Evolutionary conservation across 1,140 invertebrate species (phyloP).

Genomic region (Lordiphosa collinella): DNA sequence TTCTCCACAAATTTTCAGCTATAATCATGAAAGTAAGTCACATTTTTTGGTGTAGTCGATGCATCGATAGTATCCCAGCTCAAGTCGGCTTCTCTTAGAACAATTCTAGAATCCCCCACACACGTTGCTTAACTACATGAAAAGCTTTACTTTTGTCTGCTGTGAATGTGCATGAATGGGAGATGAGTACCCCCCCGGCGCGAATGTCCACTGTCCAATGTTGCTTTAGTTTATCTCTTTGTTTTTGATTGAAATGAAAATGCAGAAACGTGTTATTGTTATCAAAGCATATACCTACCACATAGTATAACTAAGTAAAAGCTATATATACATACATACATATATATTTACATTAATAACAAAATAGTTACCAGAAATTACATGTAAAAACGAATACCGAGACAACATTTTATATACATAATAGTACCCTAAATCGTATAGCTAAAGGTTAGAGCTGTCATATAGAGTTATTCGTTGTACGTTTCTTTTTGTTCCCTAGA

Average conservation of each 20-base stretch:
- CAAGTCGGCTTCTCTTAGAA: background rate
- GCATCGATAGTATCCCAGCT: too few relatives aligned
- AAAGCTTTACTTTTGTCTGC: constrained; percentile 54
- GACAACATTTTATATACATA: constrained; percentile 13
- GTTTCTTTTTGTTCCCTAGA: background rate
- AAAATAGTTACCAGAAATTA: background rate
- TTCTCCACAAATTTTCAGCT: too few relatives aligned
- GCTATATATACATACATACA: constrained; percentile 28
- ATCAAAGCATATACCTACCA: constrained; percentile 30
- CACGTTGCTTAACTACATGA: constrained; percentile 23
- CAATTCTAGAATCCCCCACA: constrained; percentile 19
- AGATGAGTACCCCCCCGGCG: constrained; percentile 2
- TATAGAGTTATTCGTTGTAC: background rate
- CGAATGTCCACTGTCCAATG: constrained; percentile 2
- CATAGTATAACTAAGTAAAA: constrained; percentile 8
- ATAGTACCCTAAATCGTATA: constrained; percentile 18
- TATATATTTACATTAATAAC: constrained; percentile 14
- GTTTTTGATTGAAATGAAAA: constrained; percentile 9
- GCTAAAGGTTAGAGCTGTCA: constrained; percentile 6
- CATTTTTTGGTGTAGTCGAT: too few relatives aligned
- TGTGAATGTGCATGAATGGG: constrained; percentile 52
- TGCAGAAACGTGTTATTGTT: constrained; percentile 51
- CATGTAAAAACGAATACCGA: too few relatives aligned
- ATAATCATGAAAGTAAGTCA: too few relatives aligned
- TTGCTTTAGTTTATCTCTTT: constrained; percentile 12